These are phyloP conservation scores for Pollicipes pollicipes DNA, from an alignment of 1,140 invertebrate species.

Conservation along the genomic window DNA sequence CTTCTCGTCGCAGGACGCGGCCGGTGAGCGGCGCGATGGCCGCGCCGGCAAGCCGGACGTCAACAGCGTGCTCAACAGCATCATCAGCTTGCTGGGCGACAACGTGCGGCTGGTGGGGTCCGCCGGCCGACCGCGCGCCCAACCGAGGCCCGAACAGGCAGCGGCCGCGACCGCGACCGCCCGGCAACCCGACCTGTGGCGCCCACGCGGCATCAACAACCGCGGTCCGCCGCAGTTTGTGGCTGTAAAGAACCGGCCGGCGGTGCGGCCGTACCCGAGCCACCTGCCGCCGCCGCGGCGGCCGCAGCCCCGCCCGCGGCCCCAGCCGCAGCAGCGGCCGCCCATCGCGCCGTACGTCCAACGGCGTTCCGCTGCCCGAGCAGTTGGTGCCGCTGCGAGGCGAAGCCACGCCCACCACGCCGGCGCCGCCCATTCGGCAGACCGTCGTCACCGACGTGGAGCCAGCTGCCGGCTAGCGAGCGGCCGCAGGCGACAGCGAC, in stretches of 20 bases:
- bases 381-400: constrained; percentile 41
- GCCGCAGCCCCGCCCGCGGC: constrained; percentile 20
- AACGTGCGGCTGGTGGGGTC: constrained; percentile 45
- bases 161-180: constrained; percentile 33
- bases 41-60: constrained; percentile 45
- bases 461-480: constrained; percentile 1
- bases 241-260: constrained; percentile 27
- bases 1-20: too few relatives aligned
- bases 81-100: constrained; percentile 70
- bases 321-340: constrained; percentile 6
- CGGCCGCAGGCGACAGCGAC: background rate
- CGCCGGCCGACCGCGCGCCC: constrained; percentile 15
- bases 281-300: constrained; percentile 42
- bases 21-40: background rate
- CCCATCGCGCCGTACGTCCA: constrained; percentile 45
- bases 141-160: background rate
- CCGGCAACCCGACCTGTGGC: constrained; percentile 19
- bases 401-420: background rate
- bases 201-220: constrained; percentile 59
- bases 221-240: constrained; percentile 40
- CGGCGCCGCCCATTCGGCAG: constrained; percentile 22
- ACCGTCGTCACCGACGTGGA: constrained; percentile 24
- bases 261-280: constrained; percentile 61
- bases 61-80: constrained; percentile 74
- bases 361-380: constrained; percentile 51